Conservation (phyloP, 1,140 invertebrate species). For the Neodiprion pinetum region DNA sequence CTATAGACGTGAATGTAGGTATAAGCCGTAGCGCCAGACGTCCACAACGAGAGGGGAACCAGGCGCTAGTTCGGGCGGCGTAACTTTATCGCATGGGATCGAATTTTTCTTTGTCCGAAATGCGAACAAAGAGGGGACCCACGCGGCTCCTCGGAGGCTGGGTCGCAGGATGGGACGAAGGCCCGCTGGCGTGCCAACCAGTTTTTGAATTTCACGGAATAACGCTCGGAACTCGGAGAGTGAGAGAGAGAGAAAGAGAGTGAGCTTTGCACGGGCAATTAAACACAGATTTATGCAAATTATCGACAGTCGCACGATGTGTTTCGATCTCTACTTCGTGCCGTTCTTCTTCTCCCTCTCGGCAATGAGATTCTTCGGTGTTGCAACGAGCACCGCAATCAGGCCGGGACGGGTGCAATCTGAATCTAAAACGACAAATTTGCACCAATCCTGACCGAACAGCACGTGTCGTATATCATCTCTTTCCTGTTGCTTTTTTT, state of each 20-base stretch:
- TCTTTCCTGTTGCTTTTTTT: background rate
- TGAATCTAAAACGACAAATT: conserved; percentile 51
- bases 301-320: too few species aligned
- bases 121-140: conserved; percentile 33
- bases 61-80: conserved; percentile 13
- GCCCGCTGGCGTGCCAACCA: background rate
- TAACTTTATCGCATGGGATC: conserved; percentile 36
- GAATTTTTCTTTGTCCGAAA: conserved; percentile 41
- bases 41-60: background rate
- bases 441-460: conserved; percentile 52
- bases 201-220: conserved; percentile 4
- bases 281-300: too few species aligned
- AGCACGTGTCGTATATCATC: conserved; percentile 15
- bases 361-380: conserved; percentile 1
- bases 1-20: background rate
- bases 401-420: conserved; percentile 58
- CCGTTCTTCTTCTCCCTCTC: conserved; percentile 16
- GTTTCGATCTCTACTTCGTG: background rate
- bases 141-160: background rate
- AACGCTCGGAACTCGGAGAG: background rate
- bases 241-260: too few species aligned
- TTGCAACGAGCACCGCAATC: conserved; percentile 33
- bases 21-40: background rate
- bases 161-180: background rate
- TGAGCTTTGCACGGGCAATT: too few species aligned